A percentile compares a stretch with the other conserved stretches of the same genome.
phyloP scores from a whole-genome alignment of 2,797 vertebrate genomes.

The Takifugu rubripes region DNA sequence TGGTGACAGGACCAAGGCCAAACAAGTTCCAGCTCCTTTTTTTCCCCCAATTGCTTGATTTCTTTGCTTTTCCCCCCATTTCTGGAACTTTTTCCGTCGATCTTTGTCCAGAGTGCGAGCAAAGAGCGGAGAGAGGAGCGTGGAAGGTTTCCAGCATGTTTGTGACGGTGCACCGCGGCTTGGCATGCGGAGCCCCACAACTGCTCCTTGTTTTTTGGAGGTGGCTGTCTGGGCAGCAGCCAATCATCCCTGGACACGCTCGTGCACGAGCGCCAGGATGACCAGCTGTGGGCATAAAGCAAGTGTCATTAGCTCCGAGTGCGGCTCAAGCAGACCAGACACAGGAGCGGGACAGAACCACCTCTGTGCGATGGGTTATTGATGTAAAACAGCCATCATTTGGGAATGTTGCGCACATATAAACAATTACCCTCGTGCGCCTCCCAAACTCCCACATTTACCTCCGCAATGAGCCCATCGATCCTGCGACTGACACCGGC shows the following conservation, averaged over 20 bases:
- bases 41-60: constrained; percentile 18
- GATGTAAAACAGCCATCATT: constrained; percentile 50
- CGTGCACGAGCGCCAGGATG: constrained; percentile 19
- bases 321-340: constrained; percentile 14
- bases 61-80: constrained; percentile 18
- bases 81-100: constrained; percentile 28
- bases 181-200: constrained; percentile 10
- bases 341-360: constrained; percentile 16
- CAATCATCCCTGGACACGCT: constrained; percentile 35
- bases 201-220: constrained; percentile 43
- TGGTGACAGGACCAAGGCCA: background rate
- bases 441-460: constrained; percentile 53
- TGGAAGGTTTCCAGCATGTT: constrained; percentile 12
- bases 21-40: constrained; percentile 5
- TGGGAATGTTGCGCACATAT: constrained; percentile 37
- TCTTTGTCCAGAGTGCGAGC: constrained; percentile 22
- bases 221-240: constrained; percentile 42
- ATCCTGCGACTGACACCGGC: constrained; percentile 72
- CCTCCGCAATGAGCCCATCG: constrained; percentile 70
- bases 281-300: constrained; percentile 39
- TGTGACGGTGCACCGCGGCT: constrained; percentile 3
- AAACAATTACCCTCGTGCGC: constrained; percentile 57
- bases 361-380: constrained; percentile 15
- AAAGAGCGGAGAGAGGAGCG: constrained; percentile 21
- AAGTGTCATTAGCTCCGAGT: constrained; percentile 18